These are phyloP conservation scores for Chlorops oryzae DNA, from an alignment of 1,140 invertebrate species.

Conservation along the genomic window DNA sequence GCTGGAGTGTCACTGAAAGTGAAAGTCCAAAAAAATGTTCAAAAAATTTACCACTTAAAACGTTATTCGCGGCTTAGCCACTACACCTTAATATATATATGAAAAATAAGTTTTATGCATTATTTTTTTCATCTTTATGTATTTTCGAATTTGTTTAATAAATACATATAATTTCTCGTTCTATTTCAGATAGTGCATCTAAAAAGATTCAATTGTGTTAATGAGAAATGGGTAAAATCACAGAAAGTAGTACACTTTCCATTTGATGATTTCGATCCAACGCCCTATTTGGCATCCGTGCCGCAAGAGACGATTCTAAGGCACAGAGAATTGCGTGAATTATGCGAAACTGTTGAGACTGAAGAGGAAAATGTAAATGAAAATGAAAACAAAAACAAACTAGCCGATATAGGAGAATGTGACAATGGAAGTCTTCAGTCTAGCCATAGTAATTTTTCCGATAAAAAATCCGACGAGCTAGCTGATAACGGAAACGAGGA, in stretches of 20 bases:
- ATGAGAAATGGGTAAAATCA: conserved; percentile 87
- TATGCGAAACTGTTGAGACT: conserved; percentile 9
- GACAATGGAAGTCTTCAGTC: too few relatives aligned
- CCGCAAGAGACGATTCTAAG: conserved; percentile 66
- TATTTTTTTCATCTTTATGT: conserved; percentile 15
- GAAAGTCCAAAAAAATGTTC: too few relatives aligned
- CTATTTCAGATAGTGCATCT: conserved; percentile 73
- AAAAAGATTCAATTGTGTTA: conserved; percentile 83
- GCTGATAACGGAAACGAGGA: background rate
- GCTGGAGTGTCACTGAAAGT: too few relatives aligned
- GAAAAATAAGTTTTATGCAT: too few relatives aligned
- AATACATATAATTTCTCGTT: conserved; percentile 3
- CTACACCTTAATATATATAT: too few relatives aligned
- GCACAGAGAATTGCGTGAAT: conserved; percentile 53
- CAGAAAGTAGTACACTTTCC: conserved; percentile 88
- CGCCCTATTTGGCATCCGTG: conserved; percentile 68
- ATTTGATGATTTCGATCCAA: conserved; percentile 74
- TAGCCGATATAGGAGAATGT: conserved; percentile 2
- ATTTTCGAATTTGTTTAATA: conserved; percentile 4
- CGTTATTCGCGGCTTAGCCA: too few relatives aligned
- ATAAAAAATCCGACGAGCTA: background rate
- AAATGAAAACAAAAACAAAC: background rate
- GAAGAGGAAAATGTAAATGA: background rate
- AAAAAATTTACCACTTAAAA: too few relatives aligned
- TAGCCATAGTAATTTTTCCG: too few relatives aligned